Base-by-base conservation (phyloP, 2,797 vertebrate genomes). In the Microctenopoma stevenorrisi region DNA sequence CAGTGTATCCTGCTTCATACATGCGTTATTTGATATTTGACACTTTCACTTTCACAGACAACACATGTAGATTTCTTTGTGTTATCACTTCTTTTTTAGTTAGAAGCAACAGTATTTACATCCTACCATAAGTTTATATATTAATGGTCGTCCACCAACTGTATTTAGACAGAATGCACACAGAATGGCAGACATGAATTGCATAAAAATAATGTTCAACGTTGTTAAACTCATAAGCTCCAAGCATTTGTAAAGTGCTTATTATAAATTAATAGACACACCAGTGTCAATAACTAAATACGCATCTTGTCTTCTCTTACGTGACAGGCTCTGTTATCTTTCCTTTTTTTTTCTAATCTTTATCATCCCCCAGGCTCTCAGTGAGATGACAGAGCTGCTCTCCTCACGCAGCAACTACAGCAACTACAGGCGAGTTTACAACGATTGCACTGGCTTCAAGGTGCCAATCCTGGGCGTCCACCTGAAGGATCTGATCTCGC, bases 401-500 rank as follows among this genome's bases (percentile, higher is more conserved):
- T 95, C 96, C 0, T 96, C 96, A 1, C 86, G 90, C 76, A 96
- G 95, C 89, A 97, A 97, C 91, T 97, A 96, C n/a, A 91, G 92
- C 79, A 89, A 92, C 77, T 98, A 98, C 84, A 93, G 96, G 6
- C 93, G 95, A 3, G 79, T 95, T 15, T 98, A 96, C 89, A 91
- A 85, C 0, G 90, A 95, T n/a, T 97, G 95, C 80, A 75, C 35
- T 0, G 95, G 95, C 64, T 97, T 97, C 89, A 96, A 96, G 85
- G 92, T 98, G 58, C 96, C 96, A 37, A 94, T 97, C 43, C 88
- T 98, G 37, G 96, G 96, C 0, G 95, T 98, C 37, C 96, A 97
- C 75, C 95, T 97, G 43, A 98, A 98, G 90, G 96, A 97, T 64
- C 91, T 97, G 69, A 95, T 97, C 80, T 96, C 96, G 0, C 84